These are phyloP conservation scores for Labeo rohita DNA, from an alignment of 2,113 vertebrate species.

Conservation along the genomic window DNA sequence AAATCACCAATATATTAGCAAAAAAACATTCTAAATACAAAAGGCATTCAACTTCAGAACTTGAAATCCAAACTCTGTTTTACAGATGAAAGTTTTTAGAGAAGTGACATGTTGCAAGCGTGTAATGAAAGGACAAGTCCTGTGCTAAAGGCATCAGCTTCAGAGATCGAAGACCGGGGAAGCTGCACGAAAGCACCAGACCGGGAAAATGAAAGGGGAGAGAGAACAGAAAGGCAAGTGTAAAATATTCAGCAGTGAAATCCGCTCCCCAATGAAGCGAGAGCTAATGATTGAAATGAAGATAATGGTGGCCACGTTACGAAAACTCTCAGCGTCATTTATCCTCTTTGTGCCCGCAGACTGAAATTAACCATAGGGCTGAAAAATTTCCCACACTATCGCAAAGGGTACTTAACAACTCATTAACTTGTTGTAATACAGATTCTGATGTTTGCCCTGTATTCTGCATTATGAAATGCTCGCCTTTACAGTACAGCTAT, in stretches of 20 bases:
- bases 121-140: conserved; percentile 12
- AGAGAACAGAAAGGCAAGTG: conserved; percentile 32
- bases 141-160: conserved; percentile 28
- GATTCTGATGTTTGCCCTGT: conserved; percentile 11
- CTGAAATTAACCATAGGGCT: conserved; percentile 14
- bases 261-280: conserved; percentile 48
- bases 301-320: conserved; percentile 40
- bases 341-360: conserved; percentile 38
- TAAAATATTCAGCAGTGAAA: conserved; percentile 53
- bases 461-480: neutral
- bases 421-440: conserved; percentile 4
- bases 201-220: conserved; percentile 33
- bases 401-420: conserved; percentile 32
- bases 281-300: conserved; percentile 46
- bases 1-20: neutral
- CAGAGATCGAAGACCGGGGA: conserved; percentile 26
- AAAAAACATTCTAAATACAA: conserved; percentile 28
- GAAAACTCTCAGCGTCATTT: conserved; percentile 28
- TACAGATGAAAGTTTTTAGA: neutral
- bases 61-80: conserved; percentile 23
- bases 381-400: conserved; percentile 38
- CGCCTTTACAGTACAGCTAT: neutral
- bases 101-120: neutral
- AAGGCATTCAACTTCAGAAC: conserved; percentile 13
- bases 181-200: conserved; percentile 40